These are phyloP conservation scores for Gnatocerus cornutus DNA, from an alignment of 2,888 invertebrate species.

Conservation along the genomic window DNA sequence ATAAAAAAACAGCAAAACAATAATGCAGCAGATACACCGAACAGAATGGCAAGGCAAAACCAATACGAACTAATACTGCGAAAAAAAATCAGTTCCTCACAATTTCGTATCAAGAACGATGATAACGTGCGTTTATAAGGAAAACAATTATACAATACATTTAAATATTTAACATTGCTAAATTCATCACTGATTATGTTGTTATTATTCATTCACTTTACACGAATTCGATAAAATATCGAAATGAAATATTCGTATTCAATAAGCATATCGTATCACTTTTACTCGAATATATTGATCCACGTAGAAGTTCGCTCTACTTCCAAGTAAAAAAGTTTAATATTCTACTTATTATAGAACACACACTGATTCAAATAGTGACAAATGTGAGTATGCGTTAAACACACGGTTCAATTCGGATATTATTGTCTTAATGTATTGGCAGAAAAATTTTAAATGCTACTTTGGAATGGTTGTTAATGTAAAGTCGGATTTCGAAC, in stretches of 20 bases:
- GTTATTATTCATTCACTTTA: slow-evolving; percentile 24
- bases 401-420: slow-evolving; percentile 20
- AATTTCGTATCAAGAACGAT: slow-evolving; percentile 16
- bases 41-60: slow-evolving; percentile 30
- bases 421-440: slow-evolving; percentile 32
- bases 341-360: slow-evolving; percentile 33
- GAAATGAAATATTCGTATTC: slow-evolving; percentile 33
- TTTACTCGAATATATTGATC: slow-evolving; percentile 38
- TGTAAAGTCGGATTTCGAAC: too few species aligned
- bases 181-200: slow-evolving; percentile 39
- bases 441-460: background rate
- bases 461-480: too few species aligned
- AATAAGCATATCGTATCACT: slow-evolving; percentile 41
- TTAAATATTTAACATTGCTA: slow-evolving; percentile 43
- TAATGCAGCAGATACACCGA: slow-evolving; percentile 31
- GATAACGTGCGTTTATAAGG: slow-evolving; percentile 33
- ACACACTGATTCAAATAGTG: slow-evolving; percentile 36
- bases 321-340: slow-evolving; percentile 34
- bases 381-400: slow-evolving; percentile 14
- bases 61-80: slow-evolving; percentile 32
- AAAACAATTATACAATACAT: slow-evolving; percentile 44
- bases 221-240: slow-evolving; percentile 37
- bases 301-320: slow-evolving; percentile 36
- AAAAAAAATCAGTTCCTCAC: slow-evolving; percentile 19
- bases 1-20: slow-evolving; percentile 14